Evolutionary conservation across 2,113 vertebrate genomes (phyloP).

Genomic region (Neolamprologus devosi): DNA sequence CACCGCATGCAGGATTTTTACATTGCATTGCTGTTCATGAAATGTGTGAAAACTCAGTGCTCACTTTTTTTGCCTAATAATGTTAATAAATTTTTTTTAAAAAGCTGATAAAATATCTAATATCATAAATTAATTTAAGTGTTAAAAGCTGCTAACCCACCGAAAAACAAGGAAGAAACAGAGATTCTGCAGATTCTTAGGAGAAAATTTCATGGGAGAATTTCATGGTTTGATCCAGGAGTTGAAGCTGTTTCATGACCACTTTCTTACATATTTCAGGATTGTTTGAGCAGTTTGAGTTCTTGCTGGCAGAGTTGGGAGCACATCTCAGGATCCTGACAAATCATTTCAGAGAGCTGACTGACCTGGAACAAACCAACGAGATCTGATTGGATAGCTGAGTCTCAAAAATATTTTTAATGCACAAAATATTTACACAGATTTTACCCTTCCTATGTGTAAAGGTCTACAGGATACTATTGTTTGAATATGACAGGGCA

Average conservation of each 20-base stretch:
- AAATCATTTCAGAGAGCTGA: neutral
- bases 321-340: neutral
- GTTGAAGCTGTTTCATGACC: neutral
- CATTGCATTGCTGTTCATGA: neutral
- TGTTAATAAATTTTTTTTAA: rapidly evolving
- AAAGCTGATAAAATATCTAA: neutral
- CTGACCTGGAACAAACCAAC: rapidly evolving
- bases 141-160: neutral
- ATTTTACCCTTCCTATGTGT: neutral
- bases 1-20: neutral
- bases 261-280: neutral
- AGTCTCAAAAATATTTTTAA: neutral
- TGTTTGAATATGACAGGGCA: neutral
- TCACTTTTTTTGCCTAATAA: neutral
- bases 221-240: neutral
- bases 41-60: neutral
- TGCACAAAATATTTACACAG: neutral
- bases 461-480: neutral
- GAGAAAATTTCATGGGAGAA: neutral
- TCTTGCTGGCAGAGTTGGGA: neutral
- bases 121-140: neutral
- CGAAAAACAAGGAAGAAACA: neutral
- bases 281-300: neutral
- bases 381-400: neutral
- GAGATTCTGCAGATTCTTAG: neutral